These are phyloP conservation scores for Falco punctatus DNA, from an alignment of 2,113 vertebrate genomes.

Conservation along the genomic window DNA sequence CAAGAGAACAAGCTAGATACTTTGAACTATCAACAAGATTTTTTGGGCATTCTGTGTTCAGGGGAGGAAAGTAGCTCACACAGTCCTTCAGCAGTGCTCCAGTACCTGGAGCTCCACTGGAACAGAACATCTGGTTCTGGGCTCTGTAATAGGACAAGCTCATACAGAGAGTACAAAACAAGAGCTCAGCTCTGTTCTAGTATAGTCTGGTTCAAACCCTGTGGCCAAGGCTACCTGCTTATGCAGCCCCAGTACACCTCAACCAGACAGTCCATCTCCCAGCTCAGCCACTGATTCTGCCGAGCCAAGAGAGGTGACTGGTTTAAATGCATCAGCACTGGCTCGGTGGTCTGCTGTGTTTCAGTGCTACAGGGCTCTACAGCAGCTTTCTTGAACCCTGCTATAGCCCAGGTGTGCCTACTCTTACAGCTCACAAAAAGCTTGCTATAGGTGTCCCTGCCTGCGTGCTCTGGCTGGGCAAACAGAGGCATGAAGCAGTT, in stretches of 20 bases:
- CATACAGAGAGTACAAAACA: background rate
- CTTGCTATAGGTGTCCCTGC: background rate
- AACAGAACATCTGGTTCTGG: background rate
- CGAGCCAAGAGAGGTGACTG: background rate
- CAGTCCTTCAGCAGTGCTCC: background rate
- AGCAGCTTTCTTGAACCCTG: background rate
- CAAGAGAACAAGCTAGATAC: background rate
- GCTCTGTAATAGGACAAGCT: background rate
- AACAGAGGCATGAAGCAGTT: background rate
- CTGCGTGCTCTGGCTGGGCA: background rate
- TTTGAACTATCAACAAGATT: background rate
- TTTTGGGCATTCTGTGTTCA: background rate
- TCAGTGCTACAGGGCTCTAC: background rate
- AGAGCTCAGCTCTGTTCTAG: background rate
- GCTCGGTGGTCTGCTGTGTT: background rate
- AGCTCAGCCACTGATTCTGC: background rate
- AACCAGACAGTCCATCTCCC: background rate
- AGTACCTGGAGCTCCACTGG: fast-evolving
- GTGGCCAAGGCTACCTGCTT: background rate
- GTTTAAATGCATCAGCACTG: background rate
- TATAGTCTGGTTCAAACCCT: background rate
- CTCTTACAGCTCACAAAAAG: background rate
- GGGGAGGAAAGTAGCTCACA: background rate
- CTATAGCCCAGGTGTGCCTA: background rate
- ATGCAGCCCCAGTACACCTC: background rate